Evolutionary conservation across 2,888 invertebrate species (phyloP).

Genomic region (Tetragonula carbonaria): DNA sequence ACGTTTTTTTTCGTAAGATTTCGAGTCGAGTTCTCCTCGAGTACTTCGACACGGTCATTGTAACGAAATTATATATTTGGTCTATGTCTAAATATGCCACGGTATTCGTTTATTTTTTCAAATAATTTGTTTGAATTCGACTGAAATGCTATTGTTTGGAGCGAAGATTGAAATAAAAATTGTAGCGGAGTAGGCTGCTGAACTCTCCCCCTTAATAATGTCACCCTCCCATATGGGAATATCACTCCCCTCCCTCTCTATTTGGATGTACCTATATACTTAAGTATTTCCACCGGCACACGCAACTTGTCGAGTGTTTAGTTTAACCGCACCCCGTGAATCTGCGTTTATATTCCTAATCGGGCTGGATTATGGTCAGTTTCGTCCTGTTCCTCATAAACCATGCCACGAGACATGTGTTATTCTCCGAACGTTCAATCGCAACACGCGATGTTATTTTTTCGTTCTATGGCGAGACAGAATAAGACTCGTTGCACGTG

Average conservation of each 20-base stretch:
- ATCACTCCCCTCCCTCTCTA: slow-evolving; percentile 28
- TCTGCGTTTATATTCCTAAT: slow-evolving; percentile 71
- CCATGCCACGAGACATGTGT: slow-evolving; percentile 65
- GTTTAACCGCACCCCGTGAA: slow-evolving; percentile 63
- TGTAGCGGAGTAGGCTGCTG: neutral
- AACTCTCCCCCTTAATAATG: neutral
- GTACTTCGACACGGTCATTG: too few species aligned
- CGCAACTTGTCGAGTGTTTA: slow-evolving; percentile 80
- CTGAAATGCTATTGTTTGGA: neutral
- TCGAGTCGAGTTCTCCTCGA: slow-evolving; percentile 12
- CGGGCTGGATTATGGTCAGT: slow-evolving; percentile 57
- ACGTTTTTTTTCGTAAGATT: neutral
- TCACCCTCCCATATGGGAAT: slow-evolving; percentile 21
- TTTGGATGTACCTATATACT: slow-evolving; percentile 29
- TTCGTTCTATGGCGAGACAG: slow-evolving; percentile 16
- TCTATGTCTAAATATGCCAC: neutral
- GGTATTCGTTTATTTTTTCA: neutral
- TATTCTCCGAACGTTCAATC: slow-evolving; percentile 50
- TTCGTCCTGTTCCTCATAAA: slow-evolving; percentile 43
- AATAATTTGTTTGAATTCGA: neutral
- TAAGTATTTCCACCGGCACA: slow-evolving; percentile 76
- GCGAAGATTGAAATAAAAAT: neutral
- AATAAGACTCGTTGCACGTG: slow-evolving; percentile 32
- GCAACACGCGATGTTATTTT: slow-evolving; percentile 36
- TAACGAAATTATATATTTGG: neutral